Percentiles rank a stretch among this genome's conserved stretches.
Evolutionary conservation across 2,797 vertebrate genomes (phyloP).

Genomic region (Alca torda): DNA sequence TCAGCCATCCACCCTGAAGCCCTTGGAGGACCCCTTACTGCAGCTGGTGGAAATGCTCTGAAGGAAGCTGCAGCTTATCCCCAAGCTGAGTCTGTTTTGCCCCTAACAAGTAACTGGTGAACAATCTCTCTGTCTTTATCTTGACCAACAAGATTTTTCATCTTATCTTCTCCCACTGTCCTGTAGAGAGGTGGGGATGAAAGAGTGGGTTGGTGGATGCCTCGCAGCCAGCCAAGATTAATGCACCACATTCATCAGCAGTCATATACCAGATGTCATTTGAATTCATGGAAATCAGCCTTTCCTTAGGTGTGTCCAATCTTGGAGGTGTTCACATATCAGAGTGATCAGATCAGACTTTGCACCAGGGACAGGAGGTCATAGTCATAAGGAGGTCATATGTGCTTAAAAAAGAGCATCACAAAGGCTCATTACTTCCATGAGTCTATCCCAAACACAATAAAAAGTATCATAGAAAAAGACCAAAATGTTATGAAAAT

Average conservation of each 20-base stretch:
- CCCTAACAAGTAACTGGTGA: background rate
- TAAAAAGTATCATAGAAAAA: background rate
- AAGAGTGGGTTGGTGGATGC: background rate
- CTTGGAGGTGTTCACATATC: background rate
- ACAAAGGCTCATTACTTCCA: background rate
- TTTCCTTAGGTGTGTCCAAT: background rate
- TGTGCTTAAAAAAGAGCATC: background rate
- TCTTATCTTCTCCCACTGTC: background rate
- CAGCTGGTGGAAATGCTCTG: background rate
- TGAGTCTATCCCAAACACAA: background rate
- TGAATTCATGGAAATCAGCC: background rate
- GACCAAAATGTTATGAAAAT: background rate
- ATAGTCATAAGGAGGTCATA: background rate
- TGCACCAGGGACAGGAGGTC: background rate
- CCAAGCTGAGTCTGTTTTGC: background rate
- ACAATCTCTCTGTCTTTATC: background rate
- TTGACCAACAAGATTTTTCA: background rate
- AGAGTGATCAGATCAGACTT: background rate
- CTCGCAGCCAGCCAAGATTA: background rate
- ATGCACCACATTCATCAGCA: background rate
- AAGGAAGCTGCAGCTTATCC: background rate
- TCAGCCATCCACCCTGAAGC: background rate
- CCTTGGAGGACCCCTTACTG: fast-evolving
- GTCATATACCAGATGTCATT: background rate
- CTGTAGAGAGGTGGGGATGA: background rate